Conservation (phyloP, 1,140 invertebrate genomes). For the Bombus cullumanus region DNA sequence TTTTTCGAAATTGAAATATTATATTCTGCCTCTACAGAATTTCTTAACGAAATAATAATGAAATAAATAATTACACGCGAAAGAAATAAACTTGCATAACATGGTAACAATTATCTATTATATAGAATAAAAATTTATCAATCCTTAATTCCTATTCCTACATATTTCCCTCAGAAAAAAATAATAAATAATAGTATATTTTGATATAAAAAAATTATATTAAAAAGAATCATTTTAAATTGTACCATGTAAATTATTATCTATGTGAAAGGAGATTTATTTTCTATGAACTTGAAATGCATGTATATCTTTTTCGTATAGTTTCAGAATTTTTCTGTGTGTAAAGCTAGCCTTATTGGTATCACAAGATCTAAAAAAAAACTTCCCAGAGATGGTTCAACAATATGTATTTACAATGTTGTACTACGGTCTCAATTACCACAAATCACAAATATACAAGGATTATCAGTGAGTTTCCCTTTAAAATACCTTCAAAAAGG, state of each 20-base stretch:
- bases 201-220: neutral
- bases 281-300: neutral
- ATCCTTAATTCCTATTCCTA: neutral
- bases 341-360: constrained; percentile 59
- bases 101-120: neutral
- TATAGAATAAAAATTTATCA: neutral
- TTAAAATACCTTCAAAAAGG: neutral
- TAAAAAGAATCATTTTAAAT: neutral
- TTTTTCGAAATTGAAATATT: neutral
- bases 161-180: neutral
- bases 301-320: constrained; percentile 9
- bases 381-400: constrained; percentile 52
- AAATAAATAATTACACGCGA: neutral
- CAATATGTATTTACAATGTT: constrained; percentile 26
- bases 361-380: constrained; percentile 53
- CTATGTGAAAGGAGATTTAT: neutral
- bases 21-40: neutral
- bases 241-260: neutral
- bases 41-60: neutral
- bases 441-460: constrained; percentile 18
- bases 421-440: constrained; percentile 14
- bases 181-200: neutral
- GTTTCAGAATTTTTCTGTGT: constrained; percentile 73
- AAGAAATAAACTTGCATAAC: neutral
- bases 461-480: constrained; percentile 53